phyloP scores from a whole-genome alignment of 2,797 vertebrate genomes.

The Lutra lutra region DNA sequence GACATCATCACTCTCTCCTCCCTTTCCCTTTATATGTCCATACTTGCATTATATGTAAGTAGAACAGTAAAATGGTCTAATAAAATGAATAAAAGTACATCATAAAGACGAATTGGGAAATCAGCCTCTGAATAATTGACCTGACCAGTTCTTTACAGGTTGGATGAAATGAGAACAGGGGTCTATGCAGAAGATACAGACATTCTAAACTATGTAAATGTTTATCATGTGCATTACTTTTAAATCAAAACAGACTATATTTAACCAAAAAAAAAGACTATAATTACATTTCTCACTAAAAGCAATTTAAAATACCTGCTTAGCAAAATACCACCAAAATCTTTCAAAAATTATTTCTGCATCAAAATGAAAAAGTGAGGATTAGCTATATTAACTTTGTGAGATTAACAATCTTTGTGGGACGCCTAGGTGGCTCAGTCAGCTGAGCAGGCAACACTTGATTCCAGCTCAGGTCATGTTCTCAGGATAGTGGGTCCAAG shows the following conservation, averaged over 20 bases:
- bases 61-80: conserved; percentile 38
- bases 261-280: neutral
- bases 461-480: neutral
- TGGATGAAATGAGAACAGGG: neutral
- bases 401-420: conserved; percentile 9
- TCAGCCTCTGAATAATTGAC: neutral
- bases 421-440: neutral
- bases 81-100: neutral
- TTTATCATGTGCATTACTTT: neutral
- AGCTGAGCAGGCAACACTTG: neutral
- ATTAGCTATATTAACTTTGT: neutral
- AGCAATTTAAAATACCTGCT: neutral
- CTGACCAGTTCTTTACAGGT: neutral
- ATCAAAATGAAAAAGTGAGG: neutral
- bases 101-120: neutral
- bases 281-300: conserved; percentile 18
- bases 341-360: conserved; percentile 8
- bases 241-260: conserved; percentile 7
- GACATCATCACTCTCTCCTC: neutral
- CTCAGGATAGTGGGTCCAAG: neutral
- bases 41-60: neutral
- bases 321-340: neutral
- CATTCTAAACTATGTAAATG: neutral
- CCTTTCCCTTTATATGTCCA: neutral
- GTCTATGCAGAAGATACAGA: neutral